phyloP scores from a whole-genome alignment of 2,888 invertebrate species.

The Elegia similella region DNA sequence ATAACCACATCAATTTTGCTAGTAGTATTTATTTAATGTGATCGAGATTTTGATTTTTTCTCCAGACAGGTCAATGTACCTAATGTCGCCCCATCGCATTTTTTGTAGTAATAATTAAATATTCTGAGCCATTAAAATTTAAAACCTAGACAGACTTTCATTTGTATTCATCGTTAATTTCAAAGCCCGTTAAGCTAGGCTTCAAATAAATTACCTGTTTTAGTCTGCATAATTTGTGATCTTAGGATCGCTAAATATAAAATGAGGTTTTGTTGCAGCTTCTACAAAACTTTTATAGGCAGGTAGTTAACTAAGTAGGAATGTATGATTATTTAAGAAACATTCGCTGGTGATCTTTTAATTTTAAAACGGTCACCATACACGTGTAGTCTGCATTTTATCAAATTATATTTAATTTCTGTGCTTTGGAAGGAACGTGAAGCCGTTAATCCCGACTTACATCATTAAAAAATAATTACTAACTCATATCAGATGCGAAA shows the following conservation, averaged over 20 bases:
- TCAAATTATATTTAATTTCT: too few species aligned
- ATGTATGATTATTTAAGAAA: too few species aligned
- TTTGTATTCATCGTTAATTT: constrained; percentile 10
- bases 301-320: too few species aligned
- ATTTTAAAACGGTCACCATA: too few species aligned
- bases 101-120: constrained; percentile 1
- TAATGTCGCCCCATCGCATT: neutral
- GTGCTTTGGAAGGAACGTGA: too few species aligned
- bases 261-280: neutral
- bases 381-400: too few species aligned
- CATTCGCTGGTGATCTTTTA: too few species aligned
- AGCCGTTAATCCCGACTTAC: too few species aligned
- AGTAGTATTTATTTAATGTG: neutral
- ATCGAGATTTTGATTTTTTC: neutral
- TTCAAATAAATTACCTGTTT: neutral
- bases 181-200: neutral
- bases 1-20: too few species aligned
- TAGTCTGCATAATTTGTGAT: neutral
- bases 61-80: constrained; percentile 14
- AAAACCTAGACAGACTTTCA: constrained; percentile 1
- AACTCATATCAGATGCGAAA: too few species aligned
- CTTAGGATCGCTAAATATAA: neutral
- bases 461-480: too few species aligned
- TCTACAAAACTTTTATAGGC: neutral
- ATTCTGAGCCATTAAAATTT: constrained; percentile 1